phyloP scores from a whole-genome alignment of 2,113 vertebrate genomes.

The Microtus pennsylvanicus region DNA sequence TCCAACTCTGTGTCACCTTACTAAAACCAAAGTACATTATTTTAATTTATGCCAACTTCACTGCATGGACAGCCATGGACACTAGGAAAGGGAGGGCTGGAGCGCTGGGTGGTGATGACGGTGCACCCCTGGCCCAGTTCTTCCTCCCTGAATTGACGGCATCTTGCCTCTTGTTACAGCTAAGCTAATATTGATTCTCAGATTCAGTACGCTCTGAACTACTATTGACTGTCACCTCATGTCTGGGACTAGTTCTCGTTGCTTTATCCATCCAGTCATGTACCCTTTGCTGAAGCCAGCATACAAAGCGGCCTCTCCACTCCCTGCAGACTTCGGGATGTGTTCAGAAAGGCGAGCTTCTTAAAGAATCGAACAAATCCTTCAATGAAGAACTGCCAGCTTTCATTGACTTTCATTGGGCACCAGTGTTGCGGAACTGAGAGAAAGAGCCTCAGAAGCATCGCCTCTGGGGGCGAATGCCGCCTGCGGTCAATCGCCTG shows the following conservation, averaged over 20 bases:
- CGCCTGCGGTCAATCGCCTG: conserved; percentile 46
- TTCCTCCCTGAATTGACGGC: neutral
- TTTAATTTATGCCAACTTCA: neutral
- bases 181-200: conserved; percentile 37
- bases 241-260: conserved; percentile 53
- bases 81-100: neutral
- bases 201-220: neutral
- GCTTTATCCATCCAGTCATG: neutral
- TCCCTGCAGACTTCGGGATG: neutral
- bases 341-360: conserved; percentile 38
- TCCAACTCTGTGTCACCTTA: neutral
- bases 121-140: neutral
- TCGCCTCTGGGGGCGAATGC: conserved; percentile 53
- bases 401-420: neutral
- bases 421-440: conserved; percentile 1
- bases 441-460: conserved; percentile 48
- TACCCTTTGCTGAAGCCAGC: conserved; percentile 1
- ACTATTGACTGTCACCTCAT: conserved; percentile 31
- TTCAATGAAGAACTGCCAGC: conserved; percentile 52
- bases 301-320: neutral
- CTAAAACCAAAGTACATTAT: neutral
- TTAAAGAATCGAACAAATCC: conserved; percentile 48
- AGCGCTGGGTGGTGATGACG: neutral
- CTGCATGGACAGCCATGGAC: neutral
- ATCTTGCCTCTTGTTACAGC: conserved; percentile 9